Conservation (phyloP, 2,113 vertebrate species). For the Poecilia latipinna region DNA sequence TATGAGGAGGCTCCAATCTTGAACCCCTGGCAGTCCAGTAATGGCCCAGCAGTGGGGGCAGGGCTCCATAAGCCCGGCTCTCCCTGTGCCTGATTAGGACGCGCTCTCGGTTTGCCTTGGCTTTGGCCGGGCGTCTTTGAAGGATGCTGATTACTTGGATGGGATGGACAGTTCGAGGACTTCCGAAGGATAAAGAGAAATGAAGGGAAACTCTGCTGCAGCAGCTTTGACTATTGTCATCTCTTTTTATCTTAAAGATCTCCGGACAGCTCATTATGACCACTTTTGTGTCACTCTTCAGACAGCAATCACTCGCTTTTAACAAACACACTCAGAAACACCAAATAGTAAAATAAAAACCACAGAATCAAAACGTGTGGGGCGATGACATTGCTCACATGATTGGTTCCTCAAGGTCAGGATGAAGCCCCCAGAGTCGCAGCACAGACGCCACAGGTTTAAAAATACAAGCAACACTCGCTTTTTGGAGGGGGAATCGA, state of each 20-base stretch:
- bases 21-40: slow-evolving; percentile 57
- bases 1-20: slow-evolving; percentile 67
- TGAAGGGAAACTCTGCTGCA: slow-evolving; percentile 8
- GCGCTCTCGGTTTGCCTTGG: slow-evolving; percentile 64
- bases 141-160: slow-evolving; percentile 70
- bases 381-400: background rate
- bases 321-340: background rate
- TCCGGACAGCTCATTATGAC: background rate
- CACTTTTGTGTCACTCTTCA: background rate
- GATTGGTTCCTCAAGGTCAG: slow-evolving; percentile 53
- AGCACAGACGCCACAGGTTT: slow-evolving; percentile 28
- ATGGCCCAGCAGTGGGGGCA: slow-evolving; percentile 59
- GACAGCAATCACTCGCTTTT: too few relatives aligned
- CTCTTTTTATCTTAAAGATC: background rate
- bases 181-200: slow-evolving; percentile 51
- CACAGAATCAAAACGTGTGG: background rate
- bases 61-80: slow-evolving; percentile 59
- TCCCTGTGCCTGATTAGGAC: slow-evolving; percentile 66
- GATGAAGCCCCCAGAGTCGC: slow-evolving; percentile 34
- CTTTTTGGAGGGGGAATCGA: slow-evolving; percentile 1
- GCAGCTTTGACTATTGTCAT: slow-evolving; percentile 39
- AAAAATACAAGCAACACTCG: slow-evolving; percentile 4
- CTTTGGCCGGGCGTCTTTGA: slow-evolving; percentile 56
- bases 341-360: slow-evolving; percentile 1
- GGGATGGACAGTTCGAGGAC: slow-evolving; percentile 60